phyloP scores from a whole-genome alignment of 2,888 invertebrate species.

The Platynereis dumerilii region DNA sequence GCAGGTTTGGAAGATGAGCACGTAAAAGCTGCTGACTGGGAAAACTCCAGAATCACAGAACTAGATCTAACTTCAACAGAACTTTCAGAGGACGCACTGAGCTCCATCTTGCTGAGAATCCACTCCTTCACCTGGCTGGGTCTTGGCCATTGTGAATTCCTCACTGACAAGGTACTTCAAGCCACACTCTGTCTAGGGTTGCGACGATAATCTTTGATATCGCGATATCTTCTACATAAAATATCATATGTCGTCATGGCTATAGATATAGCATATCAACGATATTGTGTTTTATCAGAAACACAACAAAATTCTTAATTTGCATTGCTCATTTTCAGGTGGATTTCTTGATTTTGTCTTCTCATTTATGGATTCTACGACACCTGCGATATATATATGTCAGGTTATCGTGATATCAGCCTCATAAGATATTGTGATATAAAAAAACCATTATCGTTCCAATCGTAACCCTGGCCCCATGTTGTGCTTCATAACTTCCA shows the following conservation, averaged over 20 bases:
- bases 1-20: slow-evolving; percentile 87
- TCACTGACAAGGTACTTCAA: slow-evolving; percentile 81
- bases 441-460: too few species aligned
- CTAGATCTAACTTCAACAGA: slow-evolving; percentile 97
- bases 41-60: slow-evolving; percentile 89
- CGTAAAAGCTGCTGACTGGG: slow-evolving; percentile 97
- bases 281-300: not conserved
- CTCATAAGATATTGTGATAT: too few species aligned
- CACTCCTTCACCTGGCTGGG: slow-evolving; percentile 81
- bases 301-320: too few species aligned
- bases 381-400: too few species aligned
- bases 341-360: too few species aligned
- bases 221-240: not conserved
- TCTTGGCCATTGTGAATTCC: slow-evolving; percentile 96
- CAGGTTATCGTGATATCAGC: too few species aligned
- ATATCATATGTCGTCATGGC: not conserved
- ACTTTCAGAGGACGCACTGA: slow-evolving; percentile 88
- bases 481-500: too few species aligned
- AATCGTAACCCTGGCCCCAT: too few species aligned
- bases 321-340: too few species aligned
- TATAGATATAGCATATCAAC: not conserved
- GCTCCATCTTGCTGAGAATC: slow-evolving; percentile 87
- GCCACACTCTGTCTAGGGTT: too few species aligned
- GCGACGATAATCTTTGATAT: not conserved
- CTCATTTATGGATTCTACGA: too few species aligned